phyloP scores from a whole-genome alignment of 1,140 invertebrate genomes.

The Rhagoletis pomonella region DNA sequence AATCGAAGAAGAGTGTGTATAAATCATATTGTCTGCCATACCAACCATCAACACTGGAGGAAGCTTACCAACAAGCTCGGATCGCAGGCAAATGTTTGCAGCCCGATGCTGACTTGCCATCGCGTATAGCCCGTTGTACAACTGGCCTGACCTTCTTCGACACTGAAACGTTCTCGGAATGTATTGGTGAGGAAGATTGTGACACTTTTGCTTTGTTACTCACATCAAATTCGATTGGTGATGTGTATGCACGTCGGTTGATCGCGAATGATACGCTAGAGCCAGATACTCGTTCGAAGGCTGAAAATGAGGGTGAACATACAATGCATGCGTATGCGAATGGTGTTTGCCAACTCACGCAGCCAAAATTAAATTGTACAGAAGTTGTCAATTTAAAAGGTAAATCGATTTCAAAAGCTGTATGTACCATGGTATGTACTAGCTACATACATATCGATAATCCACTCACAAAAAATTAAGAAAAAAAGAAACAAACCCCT shows the following conservation, averaged over 20 bases:
- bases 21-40: constrained; percentile 55
- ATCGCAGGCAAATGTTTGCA: constrained; percentile 52
- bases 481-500: too few species aligned
- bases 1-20: constrained; percentile 25
- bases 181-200: constrained; percentile 5
- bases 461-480: too few species aligned
- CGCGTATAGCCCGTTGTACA: constrained; percentile 53
- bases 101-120: constrained; percentile 48
- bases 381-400: constrained; percentile 56
- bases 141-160: constrained; percentile 54
- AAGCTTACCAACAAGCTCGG: constrained; percentile 53
- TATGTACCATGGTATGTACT: too few species aligned
- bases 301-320: not conserved
- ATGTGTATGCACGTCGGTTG: constrained; percentile 47
- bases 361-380: constrained; percentile 52
- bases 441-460: too few species aligned
- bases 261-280: not conserved
- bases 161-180: not conserved
- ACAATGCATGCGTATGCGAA: constrained; percentile 52
- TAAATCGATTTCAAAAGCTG: not conserved
- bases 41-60: constrained; percentile 53
- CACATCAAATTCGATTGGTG: constrained; percentile 55
- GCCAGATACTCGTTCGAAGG: not conserved
- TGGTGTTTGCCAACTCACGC: constrained; percentile 23
- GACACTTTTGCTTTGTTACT: constrained; percentile 21